Evolutionary conservation across 2,888 invertebrate genomes (phyloP), one percentile per base, ranked within the genome.

Genomic region (Meloe dianella): DNA sequence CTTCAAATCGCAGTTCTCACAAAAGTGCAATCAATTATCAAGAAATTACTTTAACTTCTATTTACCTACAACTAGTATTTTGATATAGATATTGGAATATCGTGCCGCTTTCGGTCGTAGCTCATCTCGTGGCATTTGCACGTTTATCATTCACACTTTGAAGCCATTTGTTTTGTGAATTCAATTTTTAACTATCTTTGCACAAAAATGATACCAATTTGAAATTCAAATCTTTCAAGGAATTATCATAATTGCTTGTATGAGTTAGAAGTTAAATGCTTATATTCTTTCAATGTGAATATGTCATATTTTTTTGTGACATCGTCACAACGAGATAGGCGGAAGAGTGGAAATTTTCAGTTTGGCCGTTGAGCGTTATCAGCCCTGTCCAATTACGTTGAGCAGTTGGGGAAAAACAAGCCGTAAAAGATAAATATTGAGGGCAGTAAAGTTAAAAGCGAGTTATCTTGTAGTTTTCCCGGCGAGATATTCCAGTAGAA

Each of bases 401-500:
- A 54, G 10, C 35, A 29, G 14, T 59, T 32, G 59, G 38, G 56
- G 64, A 54, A 57, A 66, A 71, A 68, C 68, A 69, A 71, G 67
- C 67, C 66, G 69, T 70, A 68, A 70, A 66, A 63, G 68, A 64
- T 68, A 68, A 68, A 66, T 60, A 67, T 62, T 59, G 64, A 58
- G 64, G 61, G 64, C 57, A 61, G 63, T 72, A 73, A 70, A 71
- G 70, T 71, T 67, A 64, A 66, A 70, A 66, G 66, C 66, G 70
- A 69, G 70, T 72, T 72, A 72, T 72, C 72, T 66, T 63, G 66
- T 54, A 65, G 70, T 68, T 69, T 71, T 69, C 63, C 65, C 66
- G 65, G 6, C 66, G 74, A 74, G 70, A 73, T 75, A 74, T 75
- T 72, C 68, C 64, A 61, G 64, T 73, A 51, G 71, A 74, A 76